These are phyloP conservation scores for Gymnoscopelus braueri DNA, from an alignment of 2,797 vertebrate species.

Conservation along the genomic window DNA sequence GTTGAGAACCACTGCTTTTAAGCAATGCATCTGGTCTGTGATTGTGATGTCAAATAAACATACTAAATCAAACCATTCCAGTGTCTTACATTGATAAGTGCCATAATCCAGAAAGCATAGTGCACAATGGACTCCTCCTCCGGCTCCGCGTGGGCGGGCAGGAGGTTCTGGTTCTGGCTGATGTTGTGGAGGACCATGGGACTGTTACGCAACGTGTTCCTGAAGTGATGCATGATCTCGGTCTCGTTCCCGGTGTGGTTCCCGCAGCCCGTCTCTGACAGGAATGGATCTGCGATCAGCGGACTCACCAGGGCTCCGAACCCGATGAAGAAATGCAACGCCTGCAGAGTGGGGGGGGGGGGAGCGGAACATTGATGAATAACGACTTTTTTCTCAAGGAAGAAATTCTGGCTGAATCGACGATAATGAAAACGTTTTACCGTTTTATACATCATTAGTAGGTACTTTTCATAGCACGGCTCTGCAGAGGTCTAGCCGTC, in stretches of 20 bases:
- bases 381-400: background rate
- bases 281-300: slow-evolving; percentile 95
- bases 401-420: too few species aligned
- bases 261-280: slow-evolving; percentile 90
- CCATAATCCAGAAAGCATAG: slow-evolving; percentile 99
- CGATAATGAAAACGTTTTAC: too few species aligned
- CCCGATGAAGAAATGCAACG: slow-evolving; percentile 96
- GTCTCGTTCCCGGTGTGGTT: slow-evolving; percentile 85
- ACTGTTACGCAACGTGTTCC: slow-evolving; percentile 79
- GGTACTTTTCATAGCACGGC: too few species aligned
- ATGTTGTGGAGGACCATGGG: slow-evolving; percentile 79
- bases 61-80: too few species aligned
- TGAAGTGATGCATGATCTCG: slow-evolving; percentile 83
- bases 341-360: slow-evolving; percentile 74
- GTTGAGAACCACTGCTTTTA: too few species aligned
- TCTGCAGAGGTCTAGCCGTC: too few species aligned
- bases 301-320: slow-evolving; percentile 96
- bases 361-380: slow-evolving; percentile 24
- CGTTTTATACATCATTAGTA: too few species aligned
- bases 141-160: slow-evolving; percentile 60
- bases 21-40: too few species aligned
- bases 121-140: slow-evolving; percentile 84
- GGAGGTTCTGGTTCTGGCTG: slow-evolving; percentile 74
- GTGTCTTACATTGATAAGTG: slow-evolving; percentile 91
- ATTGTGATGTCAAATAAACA: too few species aligned